phyloP scores from a whole-genome alignment of 2,797 vertebrate species.

The Vespertilio murinus region DNA sequence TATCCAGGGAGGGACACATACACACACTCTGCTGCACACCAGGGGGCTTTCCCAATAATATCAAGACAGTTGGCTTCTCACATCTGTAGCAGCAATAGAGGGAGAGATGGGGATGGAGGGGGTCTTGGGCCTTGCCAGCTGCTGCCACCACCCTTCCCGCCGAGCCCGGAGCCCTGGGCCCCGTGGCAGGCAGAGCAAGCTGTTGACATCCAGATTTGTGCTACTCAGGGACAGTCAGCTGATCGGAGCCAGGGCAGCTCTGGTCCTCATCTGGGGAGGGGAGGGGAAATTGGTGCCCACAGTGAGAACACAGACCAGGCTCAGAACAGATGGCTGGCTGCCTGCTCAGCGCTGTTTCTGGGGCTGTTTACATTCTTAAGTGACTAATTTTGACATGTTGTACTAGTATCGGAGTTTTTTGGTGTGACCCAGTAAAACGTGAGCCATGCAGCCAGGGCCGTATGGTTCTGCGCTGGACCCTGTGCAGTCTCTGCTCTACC shows the following conservation, averaged over 20 bases:
- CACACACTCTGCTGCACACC: conserved; percentile 14
- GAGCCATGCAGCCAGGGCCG: conserved; percentile 29
- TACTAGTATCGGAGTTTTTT: conserved; percentile 80
- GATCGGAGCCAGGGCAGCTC: conserved; percentile 76
- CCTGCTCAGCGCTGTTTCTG: conserved; percentile 80
- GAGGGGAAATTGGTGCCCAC: conserved; percentile 81
- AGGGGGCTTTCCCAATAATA: conserved; percentile 80
- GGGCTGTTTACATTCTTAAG: conserved; percentile 84
- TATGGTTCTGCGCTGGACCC: conserved; percentile 46
- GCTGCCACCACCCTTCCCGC: conserved; percentile 88
- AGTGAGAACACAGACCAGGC: conserved; percentile 74
- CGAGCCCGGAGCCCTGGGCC: conserved; percentile 77
- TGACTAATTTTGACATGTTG: conserved; percentile 86
- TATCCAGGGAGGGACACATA: background rate
- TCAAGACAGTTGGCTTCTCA: conserved; percentile 77
- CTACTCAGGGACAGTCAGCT: conserved; percentile 80
- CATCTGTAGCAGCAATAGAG: conserved; percentile 81
- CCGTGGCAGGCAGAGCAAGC: conserved; percentile 84
- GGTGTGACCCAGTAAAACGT: conserved; percentile 80
- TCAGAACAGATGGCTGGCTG: conserved; percentile 85
- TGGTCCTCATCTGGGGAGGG: conserved; percentile 82
- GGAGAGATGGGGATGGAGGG: conserved; percentile 74
- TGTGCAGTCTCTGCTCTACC: conserved; percentile 42
- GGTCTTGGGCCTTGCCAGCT: conserved; percentile 89
- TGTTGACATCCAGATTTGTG: conserved; percentile 83